phyloP scores from a whole-genome alignment of 2,113 vertebrate genomes.

The Probosciger aterrimus region DNA sequence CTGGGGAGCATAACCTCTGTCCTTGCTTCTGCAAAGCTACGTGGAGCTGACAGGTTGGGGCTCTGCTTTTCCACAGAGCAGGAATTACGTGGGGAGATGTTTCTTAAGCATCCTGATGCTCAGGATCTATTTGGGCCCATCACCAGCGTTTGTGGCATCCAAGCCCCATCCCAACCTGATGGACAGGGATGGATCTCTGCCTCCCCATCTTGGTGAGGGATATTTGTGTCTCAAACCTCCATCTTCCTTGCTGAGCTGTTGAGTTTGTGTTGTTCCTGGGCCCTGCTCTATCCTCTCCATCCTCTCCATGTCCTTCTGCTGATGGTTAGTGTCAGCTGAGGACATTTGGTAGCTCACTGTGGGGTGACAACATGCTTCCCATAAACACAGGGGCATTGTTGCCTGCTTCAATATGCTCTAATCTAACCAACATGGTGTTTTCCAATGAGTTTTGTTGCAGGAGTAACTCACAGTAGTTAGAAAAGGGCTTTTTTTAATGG shows the following conservation, averaged over 20 bases:
- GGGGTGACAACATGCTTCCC: background rate
- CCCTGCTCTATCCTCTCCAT: background rate
- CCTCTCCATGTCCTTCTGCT: background rate
- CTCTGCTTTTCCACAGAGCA: background rate
- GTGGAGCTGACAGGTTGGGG: background rate
- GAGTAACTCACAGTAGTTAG: background rate
- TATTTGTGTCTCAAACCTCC: background rate
- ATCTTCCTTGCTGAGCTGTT: background rate
- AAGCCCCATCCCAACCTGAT: background rate
- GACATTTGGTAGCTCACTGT: background rate
- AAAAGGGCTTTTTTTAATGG: background rate
- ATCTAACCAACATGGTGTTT: background rate
- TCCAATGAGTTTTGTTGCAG: background rate
- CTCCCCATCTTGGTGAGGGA: rapidly evolving
- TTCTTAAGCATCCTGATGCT: background rate
- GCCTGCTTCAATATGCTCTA: background rate
- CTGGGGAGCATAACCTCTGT: background rate
- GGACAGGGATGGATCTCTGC: no score
- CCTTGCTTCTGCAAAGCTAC: background rate
- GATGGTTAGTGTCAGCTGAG: background rate
- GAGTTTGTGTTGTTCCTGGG: background rate
- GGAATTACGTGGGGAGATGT: rapidly evolving
- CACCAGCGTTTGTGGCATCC: background rate
- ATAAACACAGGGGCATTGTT: background rate
- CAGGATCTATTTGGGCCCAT: background rate